Base-by-base conservation (phyloP, 1,140 invertebrate species). In the Coptotermes formosanus region DNA sequence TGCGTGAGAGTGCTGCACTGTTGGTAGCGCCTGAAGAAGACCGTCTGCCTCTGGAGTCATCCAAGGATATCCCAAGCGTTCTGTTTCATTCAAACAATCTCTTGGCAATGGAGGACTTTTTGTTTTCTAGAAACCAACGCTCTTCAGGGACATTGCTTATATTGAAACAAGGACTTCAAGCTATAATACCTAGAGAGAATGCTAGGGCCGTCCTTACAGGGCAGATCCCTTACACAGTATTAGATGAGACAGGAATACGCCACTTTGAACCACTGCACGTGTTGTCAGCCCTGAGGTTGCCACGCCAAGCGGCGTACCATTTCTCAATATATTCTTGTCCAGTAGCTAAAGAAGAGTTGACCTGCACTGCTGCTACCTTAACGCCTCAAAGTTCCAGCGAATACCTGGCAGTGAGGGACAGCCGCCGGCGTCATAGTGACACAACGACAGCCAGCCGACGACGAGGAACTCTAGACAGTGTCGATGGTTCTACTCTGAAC, bases 201-300 rank as follows among this genome's bases (percentile, higher is more conserved):
- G 93, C 95, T 75, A 92, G 94, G 43, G 93, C 93, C 32, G 95
- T 97, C 16, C 90, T 96, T 11, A 95, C 94, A 3, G 96, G 96
- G 25, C 92, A 95, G 90, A 93, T 96, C 3, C 93, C 95, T 8
- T 97, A 96, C 88, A 94, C 95, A 7, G 93, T 96, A 7, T 91
- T 97, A 0, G 95, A 96, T 89, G 95, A 96, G 89, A 93, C 93
- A 87, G 96, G 96, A 38, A 93, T 96, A 44, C 93, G 93, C 86
- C 94, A 95, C 90, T 96, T 96, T 89, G 95, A 96, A 89, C 95
- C 95, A 0, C 89, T 96, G 82, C 94, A 96, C 88, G 95, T 95
- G 16, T 94, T 95, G 88, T 94, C 94, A 19, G 94, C 94, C 0
- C 89, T 96, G 82, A 93, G 93, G 86, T 89, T 95, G 14, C 94